Evolutionary conservation across 1,140 invertebrate genomes (phyloP), one percentile per base, ranked within the genome.

Genomic region (Ditylenchus dipsaci): DNA sequence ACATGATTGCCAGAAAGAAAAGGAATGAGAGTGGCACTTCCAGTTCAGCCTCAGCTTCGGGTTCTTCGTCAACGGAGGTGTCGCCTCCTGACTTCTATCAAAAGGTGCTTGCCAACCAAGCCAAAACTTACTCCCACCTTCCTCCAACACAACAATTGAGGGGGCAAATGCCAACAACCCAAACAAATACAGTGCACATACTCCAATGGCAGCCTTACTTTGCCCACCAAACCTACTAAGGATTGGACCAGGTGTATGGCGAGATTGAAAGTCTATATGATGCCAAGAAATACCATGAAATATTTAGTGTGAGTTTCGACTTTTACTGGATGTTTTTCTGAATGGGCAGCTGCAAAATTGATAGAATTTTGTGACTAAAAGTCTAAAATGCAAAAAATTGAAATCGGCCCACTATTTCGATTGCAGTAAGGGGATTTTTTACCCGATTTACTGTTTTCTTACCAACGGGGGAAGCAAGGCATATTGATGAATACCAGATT

Each of bases 211-310:
- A 53, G 42, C 19, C 57, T 65, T 26, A 65, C 42, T n/a, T n/a
- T 29, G 8, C 57, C 63, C 15, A 61, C 42, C 23, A 26, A 38
- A 58, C 63, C 63, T 26, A 60, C 63, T 29, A 23, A 38, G 11
- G 63, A 65, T 38, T 65, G 63, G 63, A 7, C 57, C n/a, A 59
- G 7, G 63, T 65, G 3, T 65, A 59, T 65, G n/a, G 63, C 21
- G 63, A 65, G n/a, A 65, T 65, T 29, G 38, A 63, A 21, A 65
- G 42, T 65, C 17, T 65, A n/a, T 19, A 19, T n/a, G 61, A 56
- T 63, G 63, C 63, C 56, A 56, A 65, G 56, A 27, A 63, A 29
- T 65, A 65, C 27, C 63, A 65, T 19, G 42, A 65, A n/a, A 61
- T 65, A 19, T 65, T 65, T 29, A 38, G 19, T n/a, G 63, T 61